Base-by-base conservation (phyloP, 2,888 invertebrate genomes). In the Noctua comes region DNA sequence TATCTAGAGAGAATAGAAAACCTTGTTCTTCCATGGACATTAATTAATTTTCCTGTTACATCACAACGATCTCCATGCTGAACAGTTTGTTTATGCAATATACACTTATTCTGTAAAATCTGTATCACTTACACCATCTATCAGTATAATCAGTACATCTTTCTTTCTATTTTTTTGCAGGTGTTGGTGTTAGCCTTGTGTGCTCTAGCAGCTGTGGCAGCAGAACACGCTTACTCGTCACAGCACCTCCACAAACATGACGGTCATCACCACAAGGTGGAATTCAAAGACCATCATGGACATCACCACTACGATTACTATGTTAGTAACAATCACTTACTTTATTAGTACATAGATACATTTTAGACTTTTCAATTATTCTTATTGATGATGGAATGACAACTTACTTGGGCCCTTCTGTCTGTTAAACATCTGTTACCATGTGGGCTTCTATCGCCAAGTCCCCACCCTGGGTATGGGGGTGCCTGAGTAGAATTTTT, bases 161-260 rank as follows among this genome's bases (percentile, higher is more conserved):
- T 21, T 21, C 4, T 64, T 64, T 21, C 0, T 21, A n/a, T 62
- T 36, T 36, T 31, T 72, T 66, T 51, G 0, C 73, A 89, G 89
- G 68, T 79, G 0, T 68, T 89, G 51, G 43, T 85, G 16, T 18
- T 87, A 36, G 76, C 72, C 40, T 62, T 76, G 73, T 68, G 66
- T 40, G 36, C 54, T 8, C 43, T 93, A 1, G 85, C 89, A 8
- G 90, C 87, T 11, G 90, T 89, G 1, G 86, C 89, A 18, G 93
- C 91, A 90, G 87, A 93, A 91, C 83, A 94, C 91, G 93, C 92
- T 0, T 93, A 91, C 86, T 95, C 95, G 0, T 94, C 94, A 8
- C 95, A 95, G 86, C 92, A 94, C 84, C 92, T 95, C 68, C 81
- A 86, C 48, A 86, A 81, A 51, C 82, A 90, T 24, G 89, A 90